Conservation (phyloP, 1,140 invertebrate genomes). For the Andrena cerasifolii region DNA sequence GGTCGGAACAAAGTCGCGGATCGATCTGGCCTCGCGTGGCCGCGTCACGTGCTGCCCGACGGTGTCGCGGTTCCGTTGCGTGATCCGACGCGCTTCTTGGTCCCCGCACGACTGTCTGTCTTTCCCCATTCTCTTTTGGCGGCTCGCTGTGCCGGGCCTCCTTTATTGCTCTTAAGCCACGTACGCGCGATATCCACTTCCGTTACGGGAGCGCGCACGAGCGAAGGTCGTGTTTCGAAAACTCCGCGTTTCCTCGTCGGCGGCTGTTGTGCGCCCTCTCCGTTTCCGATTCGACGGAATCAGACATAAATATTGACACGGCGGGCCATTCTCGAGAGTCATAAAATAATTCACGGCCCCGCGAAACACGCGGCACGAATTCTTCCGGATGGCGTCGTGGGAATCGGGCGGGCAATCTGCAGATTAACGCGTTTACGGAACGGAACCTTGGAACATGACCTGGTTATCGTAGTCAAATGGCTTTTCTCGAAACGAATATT, state of each 20-base stretch:
- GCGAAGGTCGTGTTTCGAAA: slow-evolving; percentile 52
- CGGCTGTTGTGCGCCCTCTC: background rate
- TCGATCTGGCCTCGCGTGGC: background rate
- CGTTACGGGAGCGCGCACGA: slow-evolving; percentile 52
- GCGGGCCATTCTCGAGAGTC: background rate
- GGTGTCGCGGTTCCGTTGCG: slow-evolving; percentile 43
- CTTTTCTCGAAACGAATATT: no score
- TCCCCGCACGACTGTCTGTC: slow-evolving; percentile 69
- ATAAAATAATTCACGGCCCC: background rate
- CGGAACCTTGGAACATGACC: no score
- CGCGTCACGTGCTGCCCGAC: slow-evolving; percentile 53
- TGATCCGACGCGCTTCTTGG: slow-evolving; percentile 64
- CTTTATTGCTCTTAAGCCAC: slow-evolving; percentile 63
- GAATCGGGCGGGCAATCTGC: background rate
- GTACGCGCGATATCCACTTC: slow-evolving; percentile 62
- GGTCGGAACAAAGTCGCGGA: no score
- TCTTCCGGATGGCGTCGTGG: slow-evolving; percentile 1
- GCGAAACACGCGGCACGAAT: background rate
- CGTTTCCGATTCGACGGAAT: background rate
- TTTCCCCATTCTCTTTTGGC: slow-evolving; percentile 59
- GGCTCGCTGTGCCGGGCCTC: slow-evolving; percentile 35
- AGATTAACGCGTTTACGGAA: background rate
- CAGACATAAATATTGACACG: slow-evolving; percentile 12
- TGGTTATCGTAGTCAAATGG: no score
- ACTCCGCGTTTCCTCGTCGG: slow-evolving; percentile 2